A percentile compares a stretch with the other conserved stretches of the same genome.
phyloP scores from a whole-genome alignment of 1,140 invertebrate species.

The Caligus rogercresseyi region DNA sequence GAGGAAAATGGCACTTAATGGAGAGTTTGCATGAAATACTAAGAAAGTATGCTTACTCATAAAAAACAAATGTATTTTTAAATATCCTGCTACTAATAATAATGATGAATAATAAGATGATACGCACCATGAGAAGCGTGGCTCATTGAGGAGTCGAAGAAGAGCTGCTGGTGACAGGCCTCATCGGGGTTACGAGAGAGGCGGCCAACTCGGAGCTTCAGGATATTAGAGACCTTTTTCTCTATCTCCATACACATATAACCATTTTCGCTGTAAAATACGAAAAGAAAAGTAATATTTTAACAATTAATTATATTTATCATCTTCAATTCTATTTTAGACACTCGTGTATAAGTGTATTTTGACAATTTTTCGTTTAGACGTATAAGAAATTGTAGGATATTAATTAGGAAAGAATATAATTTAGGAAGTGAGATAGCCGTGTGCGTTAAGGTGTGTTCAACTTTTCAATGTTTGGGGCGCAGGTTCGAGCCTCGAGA shows the following conservation, averaged over 20 bases:
- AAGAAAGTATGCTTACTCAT: too few relatives aligned
- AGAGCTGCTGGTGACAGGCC: conserved; percentile 11
- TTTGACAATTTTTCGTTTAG: too few relatives aligned
- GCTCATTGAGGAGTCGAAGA: conserved; percentile 8
- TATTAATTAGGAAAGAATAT: too few relatives aligned
- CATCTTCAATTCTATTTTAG: too few relatives aligned
- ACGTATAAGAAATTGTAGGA: too few relatives aligned
- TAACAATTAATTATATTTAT: too few relatives aligned
- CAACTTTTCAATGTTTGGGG: too few relatives aligned
- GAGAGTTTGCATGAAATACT: not conserved
- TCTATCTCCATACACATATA: conserved; percentile 11
- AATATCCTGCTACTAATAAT: not conserved
- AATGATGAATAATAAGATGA: conserved; percentile 2
- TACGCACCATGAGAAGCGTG: not conserved
- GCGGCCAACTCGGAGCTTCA: not conserved
- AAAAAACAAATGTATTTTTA: too few relatives aligned
- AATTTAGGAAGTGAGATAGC: too few relatives aligned
- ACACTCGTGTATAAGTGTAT: too few relatives aligned
- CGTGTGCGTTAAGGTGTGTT: too few relatives aligned
- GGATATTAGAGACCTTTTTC: conserved; percentile 2
- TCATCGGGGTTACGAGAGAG: conserved; percentile 12
- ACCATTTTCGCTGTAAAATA: conserved; percentile 8
- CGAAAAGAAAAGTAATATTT: not conserved
- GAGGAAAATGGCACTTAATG: not conserved
- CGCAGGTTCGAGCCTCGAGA: too few relatives aligned